These are phyloP conservation scores for Ameiurus melas DNA, from an alignment of 2,113 vertebrate species.

Conservation along the genomic window DNA sequence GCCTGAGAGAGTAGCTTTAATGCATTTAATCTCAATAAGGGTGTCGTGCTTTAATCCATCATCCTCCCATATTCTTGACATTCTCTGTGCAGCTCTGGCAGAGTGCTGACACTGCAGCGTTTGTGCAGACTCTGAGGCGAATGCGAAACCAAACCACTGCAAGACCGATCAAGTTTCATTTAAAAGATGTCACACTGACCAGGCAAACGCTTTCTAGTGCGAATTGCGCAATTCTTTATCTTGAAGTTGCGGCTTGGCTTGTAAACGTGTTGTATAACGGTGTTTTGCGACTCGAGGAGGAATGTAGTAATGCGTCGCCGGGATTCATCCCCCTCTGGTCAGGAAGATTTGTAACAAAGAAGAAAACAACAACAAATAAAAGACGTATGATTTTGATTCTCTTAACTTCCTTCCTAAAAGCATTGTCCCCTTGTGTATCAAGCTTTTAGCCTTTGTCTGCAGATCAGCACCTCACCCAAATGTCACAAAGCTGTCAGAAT, in stretches of 20 bases:
- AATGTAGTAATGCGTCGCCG: neutral
- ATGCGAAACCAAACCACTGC: neutral
- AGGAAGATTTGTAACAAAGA: neutral
- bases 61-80: conserved; percentile 40
- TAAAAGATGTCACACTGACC: neutral
- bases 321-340: neutral
- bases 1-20: conserved; percentile 11
- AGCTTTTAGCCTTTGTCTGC: conserved; percentile 50
- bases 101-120: conserved; percentile 2
- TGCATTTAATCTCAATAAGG: conserved; percentile 41
- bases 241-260: neutral
- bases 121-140: neutral
- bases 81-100: conserved; percentile 22
- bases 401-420: conserved; percentile 32
- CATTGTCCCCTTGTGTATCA: conserved; percentile 43
- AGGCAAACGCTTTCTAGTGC: neutral
- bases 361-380: neutral
- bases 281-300: neutral
- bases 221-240: neutral
- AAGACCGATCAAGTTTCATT: neutral
- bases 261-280: neutral
- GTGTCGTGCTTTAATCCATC: conserved; percentile 41
- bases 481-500: conserved; percentile 59
- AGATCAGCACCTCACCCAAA: conserved; percentile 50
- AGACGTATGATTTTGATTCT: neutral